Base-by-base conservation (phyloP, 2,797 vertebrate genomes). In the Artibeus jamaicensis region DNA sequence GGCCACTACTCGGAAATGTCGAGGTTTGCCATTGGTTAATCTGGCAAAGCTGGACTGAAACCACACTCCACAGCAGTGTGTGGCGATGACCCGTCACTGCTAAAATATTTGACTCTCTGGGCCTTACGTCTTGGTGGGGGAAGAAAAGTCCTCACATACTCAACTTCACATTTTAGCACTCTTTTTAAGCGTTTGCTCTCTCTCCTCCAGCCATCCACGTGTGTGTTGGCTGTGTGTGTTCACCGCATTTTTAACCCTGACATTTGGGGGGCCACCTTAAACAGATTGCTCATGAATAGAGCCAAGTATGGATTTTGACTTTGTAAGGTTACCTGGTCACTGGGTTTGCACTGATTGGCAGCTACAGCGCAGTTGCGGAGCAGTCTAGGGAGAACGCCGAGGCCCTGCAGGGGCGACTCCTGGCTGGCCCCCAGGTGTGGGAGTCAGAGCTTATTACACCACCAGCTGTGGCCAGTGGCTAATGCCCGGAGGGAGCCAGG, bases 291-390 rank as follows among this genome's bases (percentile, higher is more conserved):
- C 73, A 62, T 95, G 95, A 98, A 93, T 91, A 96, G 42, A 94
- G 95, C 92, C 96, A 95, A 96, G 88, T 85, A 95, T 97, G 93
- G 96, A 97, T 98, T 98, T 98, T 98, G 96, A 97, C 97, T 98
- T 97, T 94, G 93, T 94, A 98, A 98, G 97, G 97, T 98, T 96
- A 98, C 94, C 97, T 98, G 83, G 96, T 92, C 97, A 92, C 92
- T 98, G 95, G 88, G 86, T 98, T 98, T 98, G 81, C 90, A 95
- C 96, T 84, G 96, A 96, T 57, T 96, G 96, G 91, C 97, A 96
- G 93, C 93, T 92, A 89, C 83, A 73, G 79, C n/a, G 9, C n/a
- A 21, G 39, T 44, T 46, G 24, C 24, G 50, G 55, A 26, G 21
- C 50, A 26, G 15, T 79, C 19, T 9, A 15, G 86, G 91, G 42